Evolutionary conservation across 2,888 invertebrate species (phyloP), one percentile per base, ranked within the genome.

Genomic region (Drosophila demipolita): DNA sequence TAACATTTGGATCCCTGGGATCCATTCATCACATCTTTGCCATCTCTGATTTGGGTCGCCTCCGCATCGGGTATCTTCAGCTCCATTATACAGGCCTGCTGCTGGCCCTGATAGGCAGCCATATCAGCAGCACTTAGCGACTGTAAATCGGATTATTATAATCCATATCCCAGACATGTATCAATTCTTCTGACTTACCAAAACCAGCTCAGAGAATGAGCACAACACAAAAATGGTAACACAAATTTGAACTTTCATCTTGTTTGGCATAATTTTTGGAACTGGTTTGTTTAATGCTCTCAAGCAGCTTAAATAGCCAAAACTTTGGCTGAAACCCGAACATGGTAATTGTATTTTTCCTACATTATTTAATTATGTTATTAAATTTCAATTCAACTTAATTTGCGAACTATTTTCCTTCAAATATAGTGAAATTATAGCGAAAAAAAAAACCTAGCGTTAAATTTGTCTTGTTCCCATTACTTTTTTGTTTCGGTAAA

Each of bases 81-180:
- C 40, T 89, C 79, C 63, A 80, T 89, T 12, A 89, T 70, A 75
- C 91, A 89, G 0, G 71, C 62, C 55, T 83, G 67, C n/a, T 73
- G 75, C 35, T 62, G 54, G 7, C 67, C 59, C 57, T 60, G 68
- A 6, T 66, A 89, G n/a, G 66, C 73, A 11, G 87, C 78, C 48
- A 80, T 0, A 0, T 90, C 86, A 0, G 73, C 62, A 1, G 83
- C 70, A 53, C 59, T 66, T 15, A 90, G 83, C 6, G 72, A 42
- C 78, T 85, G 15, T 42, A 1, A 4, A 1, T 4, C 20, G 20
- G 3, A 45, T 17, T 9, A 3, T 3, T 9, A 20, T 29, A 20
- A 3, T 0, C 11, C 8, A 2, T 12, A 20, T 29, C 6, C 5
- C 3, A 8, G 17, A 9, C 2, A 15, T 29, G 5, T 1, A 5